Evolutionary conservation across 2,113 vertebrate species (phyloP), one percentile per base, ranked within the genome.

Genomic region (Rhegmatorhina hoffmannsi): DNA sequence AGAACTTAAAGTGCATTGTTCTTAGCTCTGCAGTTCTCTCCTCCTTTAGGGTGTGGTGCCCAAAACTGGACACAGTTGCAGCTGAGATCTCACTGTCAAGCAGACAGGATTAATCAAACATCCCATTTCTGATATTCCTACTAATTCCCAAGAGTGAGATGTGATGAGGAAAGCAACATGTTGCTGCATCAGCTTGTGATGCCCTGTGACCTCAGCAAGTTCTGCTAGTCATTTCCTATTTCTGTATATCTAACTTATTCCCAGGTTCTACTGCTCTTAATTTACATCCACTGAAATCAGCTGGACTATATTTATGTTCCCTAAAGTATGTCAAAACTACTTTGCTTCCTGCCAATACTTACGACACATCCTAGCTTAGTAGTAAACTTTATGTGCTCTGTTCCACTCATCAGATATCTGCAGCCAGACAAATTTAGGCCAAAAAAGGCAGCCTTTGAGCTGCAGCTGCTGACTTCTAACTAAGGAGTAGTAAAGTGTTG

Each of bases 381-480:
- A 58, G 76, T 93, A 53, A 89, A 86, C 59, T 90, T 87, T 13
- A 15, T 50, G 38, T 89, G 46, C n/a, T 73, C 64, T 87, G 56
- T 93, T 93, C 34, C 21, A 70, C 1, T 52, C 59, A 59, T 85
- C 31, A 63, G 46, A 74, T 75, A 53, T 50, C 28, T 93, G 56
- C 73, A 89, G 89, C 43, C 64, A 84, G 64, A 77, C 0, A 0
- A 86, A 93, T 55, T 77, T 38, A 80, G 77, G 47, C 73, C 84
- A 92, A 94, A 96, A 94, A 97, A 89, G 86, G 86, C 14, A 2
- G 21, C 53, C 79, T 85, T 85, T 80, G 60, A 91, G 62, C 58
- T 83, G 72, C 73, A 90, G 73, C 36, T 87, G 64, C 56, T 70
- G 63, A 63, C 75, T 83, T 84, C 59, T 90, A 87, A 60, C 63